These are phyloP conservation scores for Atopsyche davidsoni DNA, from an alignment of 1,140 invertebrate species.

Conservation along the genomic window DNA sequence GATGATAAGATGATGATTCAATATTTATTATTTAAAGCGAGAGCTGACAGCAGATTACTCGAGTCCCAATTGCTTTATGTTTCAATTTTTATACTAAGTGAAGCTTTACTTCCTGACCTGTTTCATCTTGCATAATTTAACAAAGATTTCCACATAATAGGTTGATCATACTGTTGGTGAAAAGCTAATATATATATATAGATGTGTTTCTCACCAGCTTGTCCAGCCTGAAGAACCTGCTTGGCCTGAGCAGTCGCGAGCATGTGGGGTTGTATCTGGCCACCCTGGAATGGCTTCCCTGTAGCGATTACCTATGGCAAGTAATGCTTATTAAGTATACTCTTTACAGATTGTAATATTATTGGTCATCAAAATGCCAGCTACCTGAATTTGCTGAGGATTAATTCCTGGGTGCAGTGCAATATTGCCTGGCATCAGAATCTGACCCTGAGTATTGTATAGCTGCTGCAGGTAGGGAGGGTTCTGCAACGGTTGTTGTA, in stretches of 20 bases:
- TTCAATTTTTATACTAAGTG: constrained; percentile 1
- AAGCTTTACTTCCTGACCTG: no score
- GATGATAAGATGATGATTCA: not conserved
- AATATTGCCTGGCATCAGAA: constrained; percentile 73
- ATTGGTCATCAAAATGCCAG: no score
- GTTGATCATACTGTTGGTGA: no score
- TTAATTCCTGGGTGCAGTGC: constrained; percentile 69
- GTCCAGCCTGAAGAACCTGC: constrained; percentile 55
- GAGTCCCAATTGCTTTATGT: not conserved
- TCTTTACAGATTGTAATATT: no score
- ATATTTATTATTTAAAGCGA: not conserved
- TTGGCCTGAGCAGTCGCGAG: constrained; percentile 65
- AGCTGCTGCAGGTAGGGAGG: constrained; percentile 71
- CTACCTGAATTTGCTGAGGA: constrained; percentile 74
- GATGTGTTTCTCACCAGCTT: constrained; percentile 48
- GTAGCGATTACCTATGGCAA: constrained; percentile 62
- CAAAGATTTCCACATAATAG: no score
- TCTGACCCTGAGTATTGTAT: constrained; percentile 67
- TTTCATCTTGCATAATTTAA: no score
- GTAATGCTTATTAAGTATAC: not conserved
- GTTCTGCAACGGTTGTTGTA: constrained; percentile 75
- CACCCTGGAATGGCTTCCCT: constrained; percentile 74
- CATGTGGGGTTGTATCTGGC: constrained; percentile 72
- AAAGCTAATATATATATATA: no score
- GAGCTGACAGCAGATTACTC: not conserved